Evolutionary conservation across 2,113 vertebrate species (phyloP).

Genomic region (Candoia aspera): DNA sequence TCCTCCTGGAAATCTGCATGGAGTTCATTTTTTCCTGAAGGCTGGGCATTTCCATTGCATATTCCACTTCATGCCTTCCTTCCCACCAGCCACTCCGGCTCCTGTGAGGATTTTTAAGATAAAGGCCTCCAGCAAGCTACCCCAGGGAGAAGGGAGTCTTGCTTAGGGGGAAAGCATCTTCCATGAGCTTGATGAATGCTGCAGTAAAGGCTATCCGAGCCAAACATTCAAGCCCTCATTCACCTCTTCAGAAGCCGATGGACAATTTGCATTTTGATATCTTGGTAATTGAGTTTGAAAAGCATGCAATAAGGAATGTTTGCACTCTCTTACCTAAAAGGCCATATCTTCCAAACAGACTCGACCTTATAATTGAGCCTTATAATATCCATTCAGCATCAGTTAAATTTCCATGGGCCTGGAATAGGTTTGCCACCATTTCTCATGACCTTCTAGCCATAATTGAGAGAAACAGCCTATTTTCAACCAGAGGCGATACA

Average conservation of each 20-base stretch:
- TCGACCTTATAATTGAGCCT: neutral
- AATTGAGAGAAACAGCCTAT: constrained; percentile 15
- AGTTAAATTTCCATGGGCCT: constrained; percentile 8
- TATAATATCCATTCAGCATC: constrained; percentile 20
- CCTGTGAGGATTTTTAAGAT: neutral
- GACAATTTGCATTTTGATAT: constrained; percentile 9
- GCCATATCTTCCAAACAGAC: neutral
- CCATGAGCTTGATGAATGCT: neutral
- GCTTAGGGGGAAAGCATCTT: neutral
- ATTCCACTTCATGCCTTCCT: neutral
- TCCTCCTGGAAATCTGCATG: neutral
- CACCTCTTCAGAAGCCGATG: neutral
- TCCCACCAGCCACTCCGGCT: neutral
- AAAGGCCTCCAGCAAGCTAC: neutral
- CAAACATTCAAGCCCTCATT: neutral
- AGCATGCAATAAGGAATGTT: constrained; percentile 2
- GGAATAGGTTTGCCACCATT: neutral
- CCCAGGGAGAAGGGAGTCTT: neutral
- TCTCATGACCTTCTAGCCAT: constrained; percentile 13
- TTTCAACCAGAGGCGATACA: constrained; percentile 22
- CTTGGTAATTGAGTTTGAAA: constrained; percentile 21
- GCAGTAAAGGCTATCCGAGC: neutral
- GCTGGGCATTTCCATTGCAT: neutral
- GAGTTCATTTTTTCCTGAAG: neutral
- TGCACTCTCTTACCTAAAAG: neutral